Evolutionary conservation across 1,140 invertebrate species (phyloP).

Genomic region (Drosophila lacertosa): DNA sequence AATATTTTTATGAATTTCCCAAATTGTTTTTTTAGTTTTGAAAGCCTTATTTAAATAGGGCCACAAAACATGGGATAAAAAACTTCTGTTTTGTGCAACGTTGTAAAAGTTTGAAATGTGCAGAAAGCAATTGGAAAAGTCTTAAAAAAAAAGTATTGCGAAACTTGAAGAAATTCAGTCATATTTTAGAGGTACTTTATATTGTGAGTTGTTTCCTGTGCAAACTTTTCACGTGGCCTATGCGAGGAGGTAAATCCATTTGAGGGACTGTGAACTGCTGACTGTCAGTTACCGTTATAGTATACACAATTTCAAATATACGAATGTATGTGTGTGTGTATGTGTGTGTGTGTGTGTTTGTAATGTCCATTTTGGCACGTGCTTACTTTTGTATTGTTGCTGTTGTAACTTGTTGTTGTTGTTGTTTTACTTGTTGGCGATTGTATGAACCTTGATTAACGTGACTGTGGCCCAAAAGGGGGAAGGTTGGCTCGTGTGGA

Average conservation of each 20-base stretch:
- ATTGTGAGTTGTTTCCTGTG: neutral
- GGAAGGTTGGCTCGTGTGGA: neutral
- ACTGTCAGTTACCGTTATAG: constrained; percentile 5
- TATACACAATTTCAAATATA: constrained; percentile 17
- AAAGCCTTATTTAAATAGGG: too few species aligned
- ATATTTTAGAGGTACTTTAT: neutral
- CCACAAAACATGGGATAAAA: too few species aligned
- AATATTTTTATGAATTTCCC: too few species aligned
- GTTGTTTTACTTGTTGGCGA: constrained; percentile 46
- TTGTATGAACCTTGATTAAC: constrained; percentile 78
- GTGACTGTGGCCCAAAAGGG: constrained; percentile 50
- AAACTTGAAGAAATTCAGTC: too few species aligned
- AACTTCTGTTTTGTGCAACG: too few species aligned
- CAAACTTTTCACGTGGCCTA: neutral
- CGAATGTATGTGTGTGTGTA: neutral
- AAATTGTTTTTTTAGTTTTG: too few species aligned
- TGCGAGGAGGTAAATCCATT: neutral
- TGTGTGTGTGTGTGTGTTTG: constrained; percentile 30
- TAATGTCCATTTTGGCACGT: constrained; percentile 75
- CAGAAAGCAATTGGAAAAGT: too few species aligned
- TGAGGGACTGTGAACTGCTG: neutral
- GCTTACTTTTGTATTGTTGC: constrained; percentile 53
- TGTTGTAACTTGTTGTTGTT: constrained; percentile 36
- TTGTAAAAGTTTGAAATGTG: too few species aligned
- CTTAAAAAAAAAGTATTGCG: too few species aligned